phyloP scores from a whole-genome alignment of 2,797 vertebrate genomes.

The Pangasius macronema region DNA sequence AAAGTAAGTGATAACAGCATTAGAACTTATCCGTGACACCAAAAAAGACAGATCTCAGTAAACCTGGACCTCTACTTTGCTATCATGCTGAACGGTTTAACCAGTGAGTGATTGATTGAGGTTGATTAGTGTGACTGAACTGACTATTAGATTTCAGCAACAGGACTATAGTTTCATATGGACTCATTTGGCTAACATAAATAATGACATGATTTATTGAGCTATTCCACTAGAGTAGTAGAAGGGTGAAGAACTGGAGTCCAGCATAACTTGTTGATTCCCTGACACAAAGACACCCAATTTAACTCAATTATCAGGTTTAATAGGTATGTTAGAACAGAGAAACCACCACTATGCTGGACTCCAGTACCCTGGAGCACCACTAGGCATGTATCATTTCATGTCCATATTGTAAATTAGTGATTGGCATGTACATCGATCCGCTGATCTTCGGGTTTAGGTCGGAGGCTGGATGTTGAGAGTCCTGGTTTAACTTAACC shows the following conservation, averaged over 20 bases:
- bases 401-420: background rate
- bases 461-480: constrained; percentile 48
- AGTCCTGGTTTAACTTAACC: constrained; percentile 48
- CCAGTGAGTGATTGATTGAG: background rate
- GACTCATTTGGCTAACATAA: constrained; percentile 2
- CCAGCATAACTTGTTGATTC: background rate
- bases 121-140: background rate
- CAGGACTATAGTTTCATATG: background rate
- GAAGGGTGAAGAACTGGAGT: constrained; percentile 5
- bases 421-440: background rate
- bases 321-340: background rate
- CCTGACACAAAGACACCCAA: background rate
- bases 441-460: constrained; percentile 15
- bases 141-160: background rate
- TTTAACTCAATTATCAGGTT: background rate
- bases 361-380: background rate
- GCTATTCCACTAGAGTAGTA: background rate
- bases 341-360: background rate
- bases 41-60: background rate
- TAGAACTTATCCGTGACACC: background rate
- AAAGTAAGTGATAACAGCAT: background rate
- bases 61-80: background rate
- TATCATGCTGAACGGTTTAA: background rate
- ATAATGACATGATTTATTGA: background rate
- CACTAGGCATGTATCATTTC: background rate